Evolutionary conservation across 2,888 invertebrate genomes (phyloP).

Genomic region (Carterocephalus palaemon): DNA sequence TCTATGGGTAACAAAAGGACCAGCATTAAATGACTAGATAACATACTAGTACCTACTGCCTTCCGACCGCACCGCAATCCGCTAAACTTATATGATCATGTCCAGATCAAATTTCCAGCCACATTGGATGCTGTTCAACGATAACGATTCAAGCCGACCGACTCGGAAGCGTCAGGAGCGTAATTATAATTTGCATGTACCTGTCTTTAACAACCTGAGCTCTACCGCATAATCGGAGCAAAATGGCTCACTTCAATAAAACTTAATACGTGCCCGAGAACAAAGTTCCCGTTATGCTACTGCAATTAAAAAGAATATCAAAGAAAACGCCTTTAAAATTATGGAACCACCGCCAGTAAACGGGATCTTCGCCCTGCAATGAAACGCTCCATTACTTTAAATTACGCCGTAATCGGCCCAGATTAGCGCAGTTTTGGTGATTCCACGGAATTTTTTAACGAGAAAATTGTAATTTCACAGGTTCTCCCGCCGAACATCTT

Average conservation of each 20-base stretch:
- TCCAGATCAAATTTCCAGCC: no score
- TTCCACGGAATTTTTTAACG: conserved; percentile 10
- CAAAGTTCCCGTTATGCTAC: conserved; percentile 3
- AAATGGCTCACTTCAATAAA: background rate
- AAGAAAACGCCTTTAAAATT: conserved; percentile 20
- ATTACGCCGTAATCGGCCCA: conserved; percentile 19
- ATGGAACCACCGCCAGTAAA: conserved; percentile 11
- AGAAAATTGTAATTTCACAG: conserved; percentile 15
- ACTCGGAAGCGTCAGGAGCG: no score
- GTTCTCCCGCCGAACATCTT: background rate
- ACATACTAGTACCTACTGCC: no score
- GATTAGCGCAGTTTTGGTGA: conserved; percentile 18
- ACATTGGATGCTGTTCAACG: no score
- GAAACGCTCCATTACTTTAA: conserved; percentile 19
- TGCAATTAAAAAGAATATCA: conserved; percentile 17
- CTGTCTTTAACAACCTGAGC: no score
- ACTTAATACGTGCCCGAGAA: background rate
- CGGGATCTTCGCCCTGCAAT: conserved; percentile 7
- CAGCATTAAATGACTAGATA: no score
- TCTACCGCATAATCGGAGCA: no score
- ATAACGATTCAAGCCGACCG: no score
- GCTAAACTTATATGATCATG: no score
- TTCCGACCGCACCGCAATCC: no score
- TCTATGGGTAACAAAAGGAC: no score
- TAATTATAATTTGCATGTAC: no score